phyloP scores from a whole-genome alignment of 1,140 invertebrate genomes.

The Agrilus planipennis region DNA sequence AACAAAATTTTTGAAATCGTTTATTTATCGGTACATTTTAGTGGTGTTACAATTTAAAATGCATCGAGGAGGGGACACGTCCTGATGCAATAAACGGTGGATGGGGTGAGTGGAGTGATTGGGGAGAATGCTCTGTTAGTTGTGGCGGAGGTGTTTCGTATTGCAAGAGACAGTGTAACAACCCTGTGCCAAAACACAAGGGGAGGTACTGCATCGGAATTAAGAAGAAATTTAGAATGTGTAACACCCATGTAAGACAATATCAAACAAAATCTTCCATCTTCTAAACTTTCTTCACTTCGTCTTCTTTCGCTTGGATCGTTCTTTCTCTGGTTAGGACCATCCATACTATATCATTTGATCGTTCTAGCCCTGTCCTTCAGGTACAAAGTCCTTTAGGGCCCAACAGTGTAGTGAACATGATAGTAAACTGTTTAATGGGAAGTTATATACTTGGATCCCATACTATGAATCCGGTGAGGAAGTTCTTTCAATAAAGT shows the following conservation, averaged over 20 bases:
- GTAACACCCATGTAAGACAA: conserved; percentile 44
- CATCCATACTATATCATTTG: neutral
- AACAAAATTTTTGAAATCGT: neutral
- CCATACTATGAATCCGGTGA: too few relatives aligned
- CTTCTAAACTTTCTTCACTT: neutral
- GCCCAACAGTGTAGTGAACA: conserved; percentile 46
- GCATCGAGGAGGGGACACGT: conserved; percentile 47
- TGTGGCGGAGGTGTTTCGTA: conserved; percentile 50
- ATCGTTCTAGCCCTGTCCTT: conserved; percentile 40
- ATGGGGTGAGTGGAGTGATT: conserved; percentile 49
- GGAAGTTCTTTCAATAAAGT: too few relatives aligned
- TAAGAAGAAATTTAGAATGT: conserved; percentile 40
- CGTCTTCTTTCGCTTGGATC: neutral
- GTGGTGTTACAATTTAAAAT: conserved; percentile 55
- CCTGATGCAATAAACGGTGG: conserved; percentile 51
- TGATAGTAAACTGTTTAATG: conserved; percentile 36
- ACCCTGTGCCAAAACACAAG: conserved; percentile 44
- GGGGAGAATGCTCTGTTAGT: conserved; percentile 44
- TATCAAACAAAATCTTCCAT: neutral
- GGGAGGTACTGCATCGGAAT: conserved; percentile 49
- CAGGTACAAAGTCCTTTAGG: conserved; percentile 38
- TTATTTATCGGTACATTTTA: conserved; percentile 20
- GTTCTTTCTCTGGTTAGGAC: neutral
- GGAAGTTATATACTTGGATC: conserved; percentile 38
- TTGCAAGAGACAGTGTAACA: conserved; percentile 39